Evolutionary conservation across 1,140 invertebrate genomes (phyloP), one percentile per base, ranked within the genome.

Genomic region (Anastrepha obliqua): DNA sequence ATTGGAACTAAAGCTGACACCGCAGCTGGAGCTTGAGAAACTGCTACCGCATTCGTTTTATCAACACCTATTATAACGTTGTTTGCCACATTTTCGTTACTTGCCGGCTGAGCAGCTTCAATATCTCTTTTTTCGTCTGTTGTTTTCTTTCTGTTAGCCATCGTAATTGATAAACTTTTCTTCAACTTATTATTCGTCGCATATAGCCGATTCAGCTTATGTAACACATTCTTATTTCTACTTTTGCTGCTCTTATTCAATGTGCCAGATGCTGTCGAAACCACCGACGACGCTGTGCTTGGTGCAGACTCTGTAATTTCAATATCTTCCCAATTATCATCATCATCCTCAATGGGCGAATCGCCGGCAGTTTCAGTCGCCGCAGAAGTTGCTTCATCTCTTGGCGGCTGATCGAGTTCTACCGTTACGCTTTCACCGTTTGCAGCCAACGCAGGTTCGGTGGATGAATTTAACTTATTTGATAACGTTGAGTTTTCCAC

Each of bases 281-380:
- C 15, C 13, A 39, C 42, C 2, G 67, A 44, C 15, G 42, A 44
- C 4, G 74, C 7, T 7, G 15, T 81, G 15, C 29, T 85, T 39
- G 88, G 88, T 44, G 85, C 87, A n/a, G 87, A 64, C 47, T 89
- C 88, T 4, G 62, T 87, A 2, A 89, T 87, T 87, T 89, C 89
- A 85, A 89, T 88, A 88, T 89, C 89, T 74, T 89, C 89, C 89
- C 88, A 89, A 59, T 88, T 64, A 8, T 88, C 88, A 62, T 89
- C 89, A 44, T 89, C 89, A n/a, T 87, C 87, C 29, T 85, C 64
- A 44, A 58, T 20, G 3, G 62, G 59, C 62, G 55, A 55, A 20
- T 60, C 59, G 29, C 3, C 7, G 20, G 20, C 51, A 17, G 47
- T 51, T 81, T 67, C 17, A 67, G 47, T 55, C 44, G 74, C n/a